Base-by-base conservation (phyloP, 2,113 vertebrate species). In the Vimba vimba region DNA sequence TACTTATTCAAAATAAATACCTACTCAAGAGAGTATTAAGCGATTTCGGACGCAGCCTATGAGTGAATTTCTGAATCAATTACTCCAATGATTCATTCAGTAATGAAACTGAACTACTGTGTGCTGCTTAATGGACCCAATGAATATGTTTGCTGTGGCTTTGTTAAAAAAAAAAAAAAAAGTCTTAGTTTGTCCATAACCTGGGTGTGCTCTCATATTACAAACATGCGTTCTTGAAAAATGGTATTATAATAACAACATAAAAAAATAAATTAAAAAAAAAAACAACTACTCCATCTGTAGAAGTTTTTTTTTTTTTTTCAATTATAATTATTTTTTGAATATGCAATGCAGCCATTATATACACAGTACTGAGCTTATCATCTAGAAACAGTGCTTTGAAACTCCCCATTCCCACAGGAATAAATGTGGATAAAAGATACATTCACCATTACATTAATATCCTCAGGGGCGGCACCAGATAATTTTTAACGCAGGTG, bases 371-470 rank as follows among this genome's bases (percentile, higher is more conserved):
- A 91, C 88, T 82, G 76, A 80, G 88, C 87, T 84, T 92, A 92
- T 91, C 89, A 93, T 92, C 91, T 90, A 91, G 87, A 92, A 94
- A 93, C 86, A 88, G 91, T 91, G 91, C 92, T 94, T 92, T 93
- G 93, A 92, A 92, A 94, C 91, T 89, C 92, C 86, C 90, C 89
- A 90, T 86, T 90, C 91, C 88, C 90, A 93, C 90, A 88, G 89
- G 87, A 94, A 95, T 90, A 91, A 93, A 93, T 92, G 90, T 90
- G 91, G 93, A 95, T 94, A 94, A 94, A 93, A 93, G 91, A 94
- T 93, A 93, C 92, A 94, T 93, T 94, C 93, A 94, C 91, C 90
- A 90, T 88, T 85, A 92, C 93, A 94, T 95, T 94, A 93, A 94
- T 95, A 94, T 94, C 93, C 13, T 92, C 27, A 27, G 27, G 1